Evolutionary conservation across 2,888 invertebrate genomes (phyloP), one percentile per base, ranked within the genome.

Genomic region (Charanyca ferruginea): DNA sequence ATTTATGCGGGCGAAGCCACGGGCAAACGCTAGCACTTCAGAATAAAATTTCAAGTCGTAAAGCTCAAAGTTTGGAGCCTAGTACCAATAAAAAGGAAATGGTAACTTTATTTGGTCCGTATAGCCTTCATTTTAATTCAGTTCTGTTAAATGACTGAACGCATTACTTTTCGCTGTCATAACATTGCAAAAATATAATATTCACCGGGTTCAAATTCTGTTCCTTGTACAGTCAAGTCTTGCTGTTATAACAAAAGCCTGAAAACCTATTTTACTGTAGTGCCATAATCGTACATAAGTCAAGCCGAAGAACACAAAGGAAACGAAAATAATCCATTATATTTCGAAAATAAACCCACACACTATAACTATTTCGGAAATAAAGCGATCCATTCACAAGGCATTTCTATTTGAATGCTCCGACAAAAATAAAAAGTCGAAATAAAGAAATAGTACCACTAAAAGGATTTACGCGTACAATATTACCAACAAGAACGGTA

Each of bases 401-500:
- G 51, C 60, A 54, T 73, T 73, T 74, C 79, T 81, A 81, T 82
- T 83, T 75, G 69, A 80, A 80, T 83, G 81, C 68, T 73, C 55
- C 51, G 44, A 49, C 74, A 77, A 77, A 73, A 73, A 80, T 77
- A 82, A 83, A 81, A 79, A 79, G 70, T 81, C 64, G 54, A 73
- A 76, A 78, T 83, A 83, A 81, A 79, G 77, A 73, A 74, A 83
- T 79, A 83, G 70, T 80, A 69, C 67, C 67, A 80, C 80, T 83
- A 85, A 85, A 86, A 81, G 84, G 85, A 84, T 83, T 83, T 83
- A 77, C 82, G 84, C 76, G 84, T 83, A 81, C 77, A 68, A 85
- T 85, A 81, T 83, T 81, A 76, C 76, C 70, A 73, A 78, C 77
- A 80, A 83, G 80, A 81, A 86, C 81, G 80, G 85, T 88, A 85